Conservation (phyloP, 1,140 invertebrate species). For the Micrasema longulum region DNA sequence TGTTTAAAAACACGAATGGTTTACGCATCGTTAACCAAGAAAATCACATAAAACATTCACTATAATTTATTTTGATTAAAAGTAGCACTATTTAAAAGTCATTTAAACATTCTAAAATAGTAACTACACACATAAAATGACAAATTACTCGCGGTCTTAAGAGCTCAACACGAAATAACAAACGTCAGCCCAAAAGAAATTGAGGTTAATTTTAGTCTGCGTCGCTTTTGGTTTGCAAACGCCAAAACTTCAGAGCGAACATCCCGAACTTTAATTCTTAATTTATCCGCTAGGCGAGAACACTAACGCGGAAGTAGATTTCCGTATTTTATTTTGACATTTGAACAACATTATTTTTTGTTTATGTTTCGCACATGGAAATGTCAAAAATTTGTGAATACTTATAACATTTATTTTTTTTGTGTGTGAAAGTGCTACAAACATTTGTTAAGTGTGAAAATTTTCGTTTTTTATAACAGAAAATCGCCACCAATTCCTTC, state of each 20-base stretch:
- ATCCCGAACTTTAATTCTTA: not conserved
- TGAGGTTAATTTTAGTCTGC: conserved; percentile 25
- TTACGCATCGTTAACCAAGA: conserved; percentile 48
- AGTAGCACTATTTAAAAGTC: not conserved
- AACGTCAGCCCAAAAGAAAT: conserved; percentile 32
- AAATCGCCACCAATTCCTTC: too few relatives aligned
- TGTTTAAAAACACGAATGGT: conserved; percentile 56
- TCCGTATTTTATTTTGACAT: conserved; percentile 24
- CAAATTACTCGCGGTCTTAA: too few relatives aligned
- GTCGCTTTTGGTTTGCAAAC: not conserved
- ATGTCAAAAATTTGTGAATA: not conserved
- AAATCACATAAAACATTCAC: conserved; percentile 16
- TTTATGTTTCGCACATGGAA: conserved; percentile 23
- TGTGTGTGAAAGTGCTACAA: too few relatives aligned
- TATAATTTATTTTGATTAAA: too few relatives aligned
- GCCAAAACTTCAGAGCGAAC: too few relatives aligned
- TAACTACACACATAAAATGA: not conserved
- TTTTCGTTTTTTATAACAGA: too few relatives aligned
- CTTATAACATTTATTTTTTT: too few relatives aligned
- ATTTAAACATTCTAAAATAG: not conserved
- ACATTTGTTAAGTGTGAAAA: too few relatives aligned
- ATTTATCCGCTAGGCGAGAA: not conserved
- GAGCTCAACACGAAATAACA: not conserved
- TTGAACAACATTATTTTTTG: conserved; percentile 18
- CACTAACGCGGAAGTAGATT: conserved; percentile 2